phyloP scores from a whole-genome alignment of 2,113 vertebrate species.

The Xyliphius kryptos region DNA sequence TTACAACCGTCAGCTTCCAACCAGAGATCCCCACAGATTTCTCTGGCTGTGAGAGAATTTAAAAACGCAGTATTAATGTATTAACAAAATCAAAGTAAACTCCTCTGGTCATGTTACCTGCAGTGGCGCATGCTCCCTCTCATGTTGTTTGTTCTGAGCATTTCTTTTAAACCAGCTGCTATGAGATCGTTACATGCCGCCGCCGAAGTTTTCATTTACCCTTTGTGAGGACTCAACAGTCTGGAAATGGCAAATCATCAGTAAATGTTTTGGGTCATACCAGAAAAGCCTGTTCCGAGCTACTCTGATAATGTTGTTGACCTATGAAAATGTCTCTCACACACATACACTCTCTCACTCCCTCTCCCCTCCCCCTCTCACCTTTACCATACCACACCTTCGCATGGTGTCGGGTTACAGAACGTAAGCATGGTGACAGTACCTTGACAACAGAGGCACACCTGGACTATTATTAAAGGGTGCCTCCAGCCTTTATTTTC shows the following conservation, averaged over 20 bases:
- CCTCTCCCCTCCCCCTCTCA: slow-evolving; percentile 21
- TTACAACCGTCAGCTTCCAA: not conserved
- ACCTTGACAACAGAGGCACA: slow-evolving; percentile 40
- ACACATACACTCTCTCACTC: slow-evolving; percentile 7
- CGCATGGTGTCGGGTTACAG: slow-evolving; percentile 35
- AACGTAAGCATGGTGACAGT: slow-evolving; percentile 34
- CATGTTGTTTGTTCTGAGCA: too few relatives aligned
- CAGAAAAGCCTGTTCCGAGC: slow-evolving; percentile 37
- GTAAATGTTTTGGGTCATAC: slow-evolving; percentile 29
- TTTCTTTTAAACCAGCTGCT: not conserved
- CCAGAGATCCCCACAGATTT: too few relatives aligned
- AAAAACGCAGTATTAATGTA: too few relatives aligned
- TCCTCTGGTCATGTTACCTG: too few relatives aligned
- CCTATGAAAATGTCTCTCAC: slow-evolving; percentile 29
- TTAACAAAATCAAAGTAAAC: too few relatives aligned
- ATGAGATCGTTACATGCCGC: slow-evolving; percentile 1
- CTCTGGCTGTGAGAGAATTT: too few relatives aligned
- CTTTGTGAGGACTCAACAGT: slow-evolving; percentile 13
- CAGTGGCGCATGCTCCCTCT: too few relatives aligned
- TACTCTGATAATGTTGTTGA: slow-evolving; percentile 13
- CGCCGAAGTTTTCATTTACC: not conserved
- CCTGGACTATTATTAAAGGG: slow-evolving; percentile 18
- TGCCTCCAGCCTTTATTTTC: slow-evolving; percentile 28
- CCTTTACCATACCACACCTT: slow-evolving; percentile 30
- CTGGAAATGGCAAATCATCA: slow-evolving; percentile 12